Conservation (phyloP, 2,113 vertebrate genomes). For the Micronisus gabar region DNA sequence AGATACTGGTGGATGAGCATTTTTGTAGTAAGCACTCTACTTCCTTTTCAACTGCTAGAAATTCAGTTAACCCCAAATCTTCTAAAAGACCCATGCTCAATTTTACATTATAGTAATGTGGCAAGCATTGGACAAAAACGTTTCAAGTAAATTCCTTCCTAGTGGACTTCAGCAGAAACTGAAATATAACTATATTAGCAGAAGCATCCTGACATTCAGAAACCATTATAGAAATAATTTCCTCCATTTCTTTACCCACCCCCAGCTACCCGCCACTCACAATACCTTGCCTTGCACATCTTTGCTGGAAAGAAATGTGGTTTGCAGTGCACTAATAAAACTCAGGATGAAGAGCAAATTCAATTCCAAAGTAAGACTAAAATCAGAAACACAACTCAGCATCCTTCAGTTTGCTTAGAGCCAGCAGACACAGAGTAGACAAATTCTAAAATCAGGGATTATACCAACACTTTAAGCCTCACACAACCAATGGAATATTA, state of each 20-base stretch:
- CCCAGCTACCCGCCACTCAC: background rate
- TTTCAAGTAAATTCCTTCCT: background rate
- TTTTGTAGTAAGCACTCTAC: background rate
- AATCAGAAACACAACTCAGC: slow-evolving; percentile 16
- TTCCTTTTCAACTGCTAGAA: background rate
- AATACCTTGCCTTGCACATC: background rate
- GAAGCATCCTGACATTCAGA: background rate
- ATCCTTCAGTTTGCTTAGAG: background rate
- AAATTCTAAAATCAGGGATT: slow-evolving; percentile 14
- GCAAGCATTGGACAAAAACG: background rate
- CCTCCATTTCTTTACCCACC: background rate
- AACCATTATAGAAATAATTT: background rate
- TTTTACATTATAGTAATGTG: background rate
- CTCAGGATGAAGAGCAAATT: slow-evolving; percentile 11
- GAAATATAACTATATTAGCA: background rate
- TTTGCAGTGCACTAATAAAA: background rate
- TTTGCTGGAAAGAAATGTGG: slow-evolving; percentile 5
- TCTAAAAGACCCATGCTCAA: background rate
- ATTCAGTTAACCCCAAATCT: background rate
- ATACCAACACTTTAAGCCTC: background rate
- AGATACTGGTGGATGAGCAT: background rate
- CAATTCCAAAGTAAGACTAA: slow-evolving; percentile 24
- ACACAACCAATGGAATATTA: background rate
- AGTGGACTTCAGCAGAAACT: background rate
- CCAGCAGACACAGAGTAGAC: background rate